These are phyloP conservation scores for Yoshiicerus persimilis DNA, from an alignment of 1,140 invertebrate genomes.

Conservation along the genomic window DNA sequence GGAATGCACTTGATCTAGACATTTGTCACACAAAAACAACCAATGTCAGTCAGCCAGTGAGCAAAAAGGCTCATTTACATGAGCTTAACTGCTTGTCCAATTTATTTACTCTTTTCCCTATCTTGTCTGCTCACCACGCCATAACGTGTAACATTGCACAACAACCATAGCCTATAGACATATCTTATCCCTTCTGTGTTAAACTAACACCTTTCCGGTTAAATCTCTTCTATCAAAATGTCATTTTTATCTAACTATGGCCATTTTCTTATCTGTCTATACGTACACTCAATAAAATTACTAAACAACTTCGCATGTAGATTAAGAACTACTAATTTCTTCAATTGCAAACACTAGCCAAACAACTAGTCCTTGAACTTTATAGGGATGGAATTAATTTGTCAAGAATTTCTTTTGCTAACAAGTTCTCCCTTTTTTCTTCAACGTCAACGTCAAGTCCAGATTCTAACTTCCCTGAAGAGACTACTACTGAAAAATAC, in stretches of 20 bases:
- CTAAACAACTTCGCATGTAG: background rate
- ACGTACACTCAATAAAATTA: background rate
- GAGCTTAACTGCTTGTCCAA: background rate
- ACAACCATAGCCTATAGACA: background rate
- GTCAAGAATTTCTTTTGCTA: background rate
- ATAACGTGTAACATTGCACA: background rate
- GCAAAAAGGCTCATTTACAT: background rate
- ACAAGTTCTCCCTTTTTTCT: background rate
- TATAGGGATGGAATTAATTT: background rate
- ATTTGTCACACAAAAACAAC: background rate
- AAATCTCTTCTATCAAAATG: constrained; percentile 2
- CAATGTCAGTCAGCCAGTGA: background rate
- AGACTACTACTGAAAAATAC: background rate
- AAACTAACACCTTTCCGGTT: background rate
- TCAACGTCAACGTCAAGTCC: background rate
- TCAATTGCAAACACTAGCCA: background rate
- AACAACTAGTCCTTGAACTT: background rate
- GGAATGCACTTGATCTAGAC: background rate
- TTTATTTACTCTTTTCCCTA: background rate
- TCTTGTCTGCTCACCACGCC: background rate
- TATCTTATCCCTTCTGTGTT: background rate
- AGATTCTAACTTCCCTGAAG: background rate
- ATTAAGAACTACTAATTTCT: background rate
- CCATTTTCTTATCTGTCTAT: background rate
- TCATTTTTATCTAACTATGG: background rate